phyloP scores from a whole-genome alignment of 2,113 vertebrate species.

The Capreolus pygargus region DNA sequence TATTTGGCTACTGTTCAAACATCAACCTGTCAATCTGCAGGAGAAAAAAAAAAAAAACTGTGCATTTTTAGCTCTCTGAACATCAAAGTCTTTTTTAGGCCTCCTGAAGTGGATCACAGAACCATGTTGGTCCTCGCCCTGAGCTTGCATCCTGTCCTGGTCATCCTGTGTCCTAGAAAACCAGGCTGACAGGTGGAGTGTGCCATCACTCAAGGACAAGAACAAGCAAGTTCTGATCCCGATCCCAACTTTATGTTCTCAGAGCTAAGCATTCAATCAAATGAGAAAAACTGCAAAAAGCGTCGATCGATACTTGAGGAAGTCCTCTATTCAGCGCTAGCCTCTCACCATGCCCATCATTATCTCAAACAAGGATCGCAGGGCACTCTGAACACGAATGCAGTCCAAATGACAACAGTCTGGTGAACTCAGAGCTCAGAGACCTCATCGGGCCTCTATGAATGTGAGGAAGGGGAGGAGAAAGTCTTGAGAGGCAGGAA shows the following conservation, averaged over 20 bases:
- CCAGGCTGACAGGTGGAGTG: rapidly evolving
- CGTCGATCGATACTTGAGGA: not conserved
- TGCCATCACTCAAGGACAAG: not conserved
- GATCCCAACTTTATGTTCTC: not conserved
- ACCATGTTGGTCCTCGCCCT: not conserved
- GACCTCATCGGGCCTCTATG: not conserved
- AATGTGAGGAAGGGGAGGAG: not conserved
- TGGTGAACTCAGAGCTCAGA: not conserved
- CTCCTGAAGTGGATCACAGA: not conserved
- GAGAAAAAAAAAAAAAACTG: not conserved
- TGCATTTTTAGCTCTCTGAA: slow-evolving; percentile 5
- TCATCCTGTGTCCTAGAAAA: not conserved
- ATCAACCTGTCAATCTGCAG: not conserved
- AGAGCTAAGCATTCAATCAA: not conserved
- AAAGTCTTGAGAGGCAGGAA: not conserved
- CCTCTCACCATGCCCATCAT: too few relatives aligned
- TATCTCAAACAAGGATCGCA: not conserved
- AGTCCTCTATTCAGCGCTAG: not conserved
- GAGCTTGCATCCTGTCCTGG: not conserved
- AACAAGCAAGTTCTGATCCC: not conserved
- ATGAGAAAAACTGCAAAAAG: not conserved
- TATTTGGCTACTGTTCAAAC: slow-evolving; percentile 55
- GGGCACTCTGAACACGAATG: not conserved
- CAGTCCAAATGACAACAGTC: not conserved
- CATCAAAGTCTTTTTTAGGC: not conserved